Percentiles rank a stretch among this genome's conserved stretches.
Evolutionary conservation across 2,113 vertebrate species (phyloP).

Genomic region (Pholis gunnellus): DNA sequence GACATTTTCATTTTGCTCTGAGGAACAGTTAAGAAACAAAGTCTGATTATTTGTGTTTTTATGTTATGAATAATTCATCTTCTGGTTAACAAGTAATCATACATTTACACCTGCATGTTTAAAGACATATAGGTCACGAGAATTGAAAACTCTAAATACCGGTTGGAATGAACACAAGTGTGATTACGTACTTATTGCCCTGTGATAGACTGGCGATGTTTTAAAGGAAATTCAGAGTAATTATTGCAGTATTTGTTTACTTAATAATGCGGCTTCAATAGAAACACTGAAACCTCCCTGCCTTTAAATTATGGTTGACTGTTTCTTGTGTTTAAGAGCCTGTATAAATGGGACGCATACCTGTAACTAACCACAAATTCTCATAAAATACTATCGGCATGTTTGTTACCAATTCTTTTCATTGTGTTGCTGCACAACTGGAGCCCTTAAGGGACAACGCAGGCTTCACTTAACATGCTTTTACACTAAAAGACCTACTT

Average conservation of each 20-base stretch:
- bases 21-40: constrained; percentile 31
- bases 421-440: constrained; percentile 15
- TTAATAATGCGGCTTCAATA: neutral
- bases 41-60: constrained; percentile 33
- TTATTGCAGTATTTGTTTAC: neutral
- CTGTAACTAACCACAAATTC: neutral
- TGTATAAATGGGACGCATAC: neutral
- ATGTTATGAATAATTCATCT: constrained; percentile 9
- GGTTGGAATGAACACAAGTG: neutral
- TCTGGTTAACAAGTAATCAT: constrained; percentile 19
- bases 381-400: constrained; percentile 12
- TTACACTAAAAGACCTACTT: constrained; percentile 40
- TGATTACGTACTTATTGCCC: neutral
- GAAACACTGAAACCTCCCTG: neutral
- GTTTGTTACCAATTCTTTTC: constrained; percentile 16
- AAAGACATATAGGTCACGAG: neutral
- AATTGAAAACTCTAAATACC: constrained; percentile 2
- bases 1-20: constrained; percentile 53
- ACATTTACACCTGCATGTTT: neutral
- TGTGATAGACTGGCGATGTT: neutral
- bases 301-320: neutral
- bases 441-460: constrained; percentile 2
- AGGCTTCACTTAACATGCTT: constrained; percentile 20
- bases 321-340: neutral
- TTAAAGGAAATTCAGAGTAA: neutral